phyloP scores from a whole-genome alignment of 1,140 invertebrate species.

The Caenorhabditis tropicalis region DNA sequence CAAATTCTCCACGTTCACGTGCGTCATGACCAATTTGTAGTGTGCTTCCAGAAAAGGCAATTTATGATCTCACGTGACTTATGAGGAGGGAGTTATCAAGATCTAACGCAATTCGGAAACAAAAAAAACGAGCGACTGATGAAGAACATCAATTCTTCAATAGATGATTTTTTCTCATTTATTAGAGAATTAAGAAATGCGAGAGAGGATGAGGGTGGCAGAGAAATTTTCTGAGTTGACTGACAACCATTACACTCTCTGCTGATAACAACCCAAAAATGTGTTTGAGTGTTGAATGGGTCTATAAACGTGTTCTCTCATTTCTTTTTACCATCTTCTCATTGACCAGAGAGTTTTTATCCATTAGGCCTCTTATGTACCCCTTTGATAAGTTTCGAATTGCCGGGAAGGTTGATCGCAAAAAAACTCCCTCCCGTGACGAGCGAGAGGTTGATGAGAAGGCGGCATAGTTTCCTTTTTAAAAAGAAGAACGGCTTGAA shows the following conservation, averaged over 20 bases:
- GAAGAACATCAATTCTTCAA: neutral
- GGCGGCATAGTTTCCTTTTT: neutral
- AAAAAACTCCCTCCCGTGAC: neutral
- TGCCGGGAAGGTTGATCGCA: neutral
- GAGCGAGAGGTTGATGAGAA: neutral
- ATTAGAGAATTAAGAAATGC: neutral
- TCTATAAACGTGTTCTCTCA: constrained; percentile 7
- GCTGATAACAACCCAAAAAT: constrained; percentile 15
- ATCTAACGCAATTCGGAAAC: neutral
- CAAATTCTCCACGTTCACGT: too few relatives aligned
- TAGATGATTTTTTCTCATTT: neutral
- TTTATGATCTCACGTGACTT: neutral
- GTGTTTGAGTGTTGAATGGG: neutral
- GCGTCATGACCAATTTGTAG: too few relatives aligned
- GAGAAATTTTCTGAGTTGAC: constrained; percentile 26
- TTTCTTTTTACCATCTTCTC: neutral
- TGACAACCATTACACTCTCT: constrained; percentile 7
- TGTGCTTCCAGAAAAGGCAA: neutral
- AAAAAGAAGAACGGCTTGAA: neutral
- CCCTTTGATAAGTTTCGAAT: neutral
- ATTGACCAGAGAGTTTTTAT: neutral
- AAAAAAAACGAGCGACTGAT: neutral
- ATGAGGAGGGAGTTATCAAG: neutral
- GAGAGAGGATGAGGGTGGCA: neutral
- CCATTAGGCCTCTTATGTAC: neutral